Base-by-base conservation (phyloP, 2,888 invertebrate species). In the Leucoma salicis region DNA sequence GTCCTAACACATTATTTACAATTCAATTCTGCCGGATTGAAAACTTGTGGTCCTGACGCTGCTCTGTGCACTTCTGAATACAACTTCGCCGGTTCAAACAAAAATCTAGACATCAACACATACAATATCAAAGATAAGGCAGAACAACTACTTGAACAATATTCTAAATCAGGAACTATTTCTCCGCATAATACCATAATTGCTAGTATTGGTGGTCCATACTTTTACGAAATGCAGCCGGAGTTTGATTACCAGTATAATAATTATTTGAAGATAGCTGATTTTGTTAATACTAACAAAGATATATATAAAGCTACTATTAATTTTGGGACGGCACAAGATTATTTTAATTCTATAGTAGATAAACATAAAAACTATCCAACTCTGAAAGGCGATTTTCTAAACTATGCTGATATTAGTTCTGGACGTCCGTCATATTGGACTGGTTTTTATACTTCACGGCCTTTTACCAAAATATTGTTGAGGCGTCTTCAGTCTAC, bases 181-280 rank as follows among this genome's bases (percentile, higher is more conserved):
- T 94, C 95, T 63, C 92, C 95, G 0, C 97, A 98, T 77, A 98
- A 98, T 71, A 95, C 96, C 1, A 94, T 97, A 0, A 91, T 99
- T 25, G 96, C 98, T 72, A 97, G 98, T 0, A 84, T 99, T 1
- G 99, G 99, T 0, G 98, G 98, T 69, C 96, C 97, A 66, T 97
- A 97, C 78, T 91, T 95, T 6, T 99, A 96, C 77, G 96, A 97
- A 74, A 92, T 93, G 41, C 93, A 94, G 48, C 91, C 94, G 24
- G 99, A 99, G 82, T 98, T 98, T 92, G 97, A 97, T 73, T 97
- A 96, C 70, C 98, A 98, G 74, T 98, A 96, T 71, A 92, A 92
- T 31, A 98, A 98, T 75, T 99, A 98, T 78, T 93, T 95, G 64
- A 93, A 93, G 72, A 90, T 99, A 5, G 94, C 97, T 39, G 94